Conservation (phyloP, 1,140 invertebrate species). For the Spodoptera frugiperda region DNA sequence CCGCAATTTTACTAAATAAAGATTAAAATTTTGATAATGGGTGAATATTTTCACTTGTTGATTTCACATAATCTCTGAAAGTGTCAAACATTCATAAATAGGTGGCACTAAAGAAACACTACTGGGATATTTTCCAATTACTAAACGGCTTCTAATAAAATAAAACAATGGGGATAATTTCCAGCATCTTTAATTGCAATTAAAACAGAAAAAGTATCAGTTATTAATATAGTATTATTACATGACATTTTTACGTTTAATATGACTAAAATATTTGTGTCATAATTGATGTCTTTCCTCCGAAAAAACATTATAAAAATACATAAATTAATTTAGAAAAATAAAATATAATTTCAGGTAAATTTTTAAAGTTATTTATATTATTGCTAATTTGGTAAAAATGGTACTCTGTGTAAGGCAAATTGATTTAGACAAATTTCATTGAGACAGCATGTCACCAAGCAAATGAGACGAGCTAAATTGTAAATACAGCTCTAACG, state of each 20-base stretch:
- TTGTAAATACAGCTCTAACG: too few species aligned
- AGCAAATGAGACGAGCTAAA: too few species aligned
- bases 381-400: slow-evolving; percentile 15
- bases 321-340: slow-evolving; percentile 18
- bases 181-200: slow-evolving; percentile 45
- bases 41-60: too few species aligned
- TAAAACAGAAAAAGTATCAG: slow-evolving; percentile 46
- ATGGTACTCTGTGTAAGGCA: slow-evolving; percentile 20
- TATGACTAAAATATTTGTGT: slow-evolving; percentile 43
- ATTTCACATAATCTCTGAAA: neutral
- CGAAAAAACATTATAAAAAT: slow-evolving; percentile 24
- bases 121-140: too few species aligned
- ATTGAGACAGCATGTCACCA: neutral
- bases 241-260: slow-evolving; percentile 48
- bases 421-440: neutral
- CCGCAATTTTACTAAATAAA: too few species aligned
- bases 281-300: slow-evolving; percentile 8
- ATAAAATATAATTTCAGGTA: slow-evolving; percentile 8
- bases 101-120: too few species aligned
- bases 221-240: slow-evolving; percentile 40
- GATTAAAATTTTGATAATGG: too few species aligned
- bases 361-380: neutral
- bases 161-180: slow-evolving; percentile 30
- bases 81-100: neutral
- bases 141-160: neutral